These are phyloP conservation scores for Chrysopilus asiliformis DNA, from an alignment of 2,888 invertebrate genomes.

Conservation along the genomic window DNA sequence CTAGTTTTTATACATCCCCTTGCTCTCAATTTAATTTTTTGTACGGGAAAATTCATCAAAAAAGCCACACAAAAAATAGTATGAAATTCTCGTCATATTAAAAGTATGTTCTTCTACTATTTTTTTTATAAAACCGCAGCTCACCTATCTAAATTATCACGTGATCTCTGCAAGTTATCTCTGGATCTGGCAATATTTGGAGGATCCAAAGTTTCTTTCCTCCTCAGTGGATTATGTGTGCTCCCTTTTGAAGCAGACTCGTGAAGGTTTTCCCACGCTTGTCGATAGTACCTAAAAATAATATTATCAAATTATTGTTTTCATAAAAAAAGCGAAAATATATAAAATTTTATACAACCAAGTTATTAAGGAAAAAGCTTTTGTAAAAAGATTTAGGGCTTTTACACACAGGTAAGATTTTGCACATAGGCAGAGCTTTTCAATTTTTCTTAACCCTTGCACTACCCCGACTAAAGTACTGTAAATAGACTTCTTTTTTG, in stretches of 20 bases:
- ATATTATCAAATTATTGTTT: background rate
- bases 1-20: too few species aligned
- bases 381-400: background rate
- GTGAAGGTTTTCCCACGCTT: conserved; percentile 88
- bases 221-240: conserved; percentile 44
- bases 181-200: conserved; percentile 38
- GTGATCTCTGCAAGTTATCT: conserved; percentile 34
- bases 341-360: background rate
- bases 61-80: too few species aligned
- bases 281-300: conserved; percentile 54
- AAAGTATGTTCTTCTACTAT: too few species aligned
- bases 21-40: too few species aligned
- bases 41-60: too few species aligned
- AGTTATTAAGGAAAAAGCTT: background rate
- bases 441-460: too few species aligned
- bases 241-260: conserved; percentile 54
- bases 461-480: too few species aligned
- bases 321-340: background rate
- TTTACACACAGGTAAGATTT: too few species aligned
- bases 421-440: too few species aligned
- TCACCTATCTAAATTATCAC: conserved; percentile 35
- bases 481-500: too few species aligned
- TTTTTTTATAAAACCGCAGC: background rate
- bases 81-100: too few species aligned
- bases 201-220: conserved; percentile 60